Percentiles rank a stretch among this genome's conserved stretches.
Conservation (phyloP, 2,113 vertebrate genomes). For the Chaetodon trifascialis region DNA sequence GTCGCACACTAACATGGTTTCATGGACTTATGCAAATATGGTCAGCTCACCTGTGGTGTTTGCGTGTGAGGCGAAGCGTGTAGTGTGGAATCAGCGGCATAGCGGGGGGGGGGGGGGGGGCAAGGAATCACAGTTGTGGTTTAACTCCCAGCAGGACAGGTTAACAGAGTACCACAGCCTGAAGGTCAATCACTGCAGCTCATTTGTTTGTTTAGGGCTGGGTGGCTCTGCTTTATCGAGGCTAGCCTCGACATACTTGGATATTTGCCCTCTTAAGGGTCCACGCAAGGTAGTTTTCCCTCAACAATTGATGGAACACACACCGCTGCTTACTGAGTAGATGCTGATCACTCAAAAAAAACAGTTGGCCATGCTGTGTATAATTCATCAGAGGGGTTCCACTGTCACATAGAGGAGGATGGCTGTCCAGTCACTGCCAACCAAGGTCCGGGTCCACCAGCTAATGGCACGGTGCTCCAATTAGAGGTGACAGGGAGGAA, state of each 20-base stretch:
- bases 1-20: conserved; percentile 62
- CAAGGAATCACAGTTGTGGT: conserved; percentile 56
- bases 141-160: conserved; percentile 78
- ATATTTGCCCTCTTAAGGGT: conserved; percentile 61
- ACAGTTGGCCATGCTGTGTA: conserved; percentile 19
- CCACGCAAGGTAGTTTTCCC: conserved; percentile 44
- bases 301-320: conserved; percentile 67
- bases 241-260: conserved; percentile 62
- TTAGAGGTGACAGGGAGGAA: conserved; percentile 76
- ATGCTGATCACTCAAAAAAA: conserved; percentile 59
- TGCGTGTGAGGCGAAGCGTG: conserved; percentile 57
- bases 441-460: conserved; percentile 69
- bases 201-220: conserved; percentile 75
- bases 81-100: conserved; percentile 57
- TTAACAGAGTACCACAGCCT: conserved; percentile 74
- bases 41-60: conserved; percentile 64
- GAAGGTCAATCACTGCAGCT: conserved; percentile 77
- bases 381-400: conserved; percentile 64
- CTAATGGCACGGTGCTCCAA: conserved; percentile 71
- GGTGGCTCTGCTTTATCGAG: conserved; percentile 54
- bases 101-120: conserved; percentile 28
- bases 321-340: conserved; percentile 45
- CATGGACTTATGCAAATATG: conserved; percentile 76
- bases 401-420: conserved; percentile 49
- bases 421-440: conserved; percentile 46